phyloP scores from a whole-genome alignment of 1,140 invertebrate genomes.

The Gyrodactylus salaris region DNA sequence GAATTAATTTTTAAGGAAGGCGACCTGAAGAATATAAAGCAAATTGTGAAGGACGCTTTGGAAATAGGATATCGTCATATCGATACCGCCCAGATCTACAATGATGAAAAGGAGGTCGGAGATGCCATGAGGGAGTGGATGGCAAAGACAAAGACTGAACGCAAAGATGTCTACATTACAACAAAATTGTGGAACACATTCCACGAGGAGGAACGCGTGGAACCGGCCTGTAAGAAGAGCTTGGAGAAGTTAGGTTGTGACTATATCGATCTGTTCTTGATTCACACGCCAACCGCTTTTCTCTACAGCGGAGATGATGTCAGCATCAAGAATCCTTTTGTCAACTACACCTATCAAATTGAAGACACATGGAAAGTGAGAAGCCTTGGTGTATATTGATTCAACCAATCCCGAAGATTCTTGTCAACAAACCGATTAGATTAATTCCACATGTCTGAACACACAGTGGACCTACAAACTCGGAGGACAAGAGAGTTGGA shows the following conservation, averaged over 20 bases:
- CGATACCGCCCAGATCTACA: slow-evolving; percentile 5
- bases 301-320: background rate
- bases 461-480: too few relatives aligned
- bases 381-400: slow-evolving; percentile 55
- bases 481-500: too few relatives aligned
- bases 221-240: slow-evolving; percentile 26
- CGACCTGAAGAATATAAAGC: background rate
- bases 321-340: background rate
- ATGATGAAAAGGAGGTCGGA: slow-evolving; percentile 1
- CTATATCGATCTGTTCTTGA: slow-evolving; percentile 38
- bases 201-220: slow-evolving; percentile 27
- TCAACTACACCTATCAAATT: background rate
- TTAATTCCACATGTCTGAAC: too few relatives aligned
- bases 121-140: background rate
- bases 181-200: slow-evolving; percentile 30
- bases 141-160: background rate
- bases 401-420: slow-evolving; percentile 38
- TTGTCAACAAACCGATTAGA: slow-evolving; percentile 30
- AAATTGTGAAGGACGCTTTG: background rate
- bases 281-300: slow-evolving; percentile 38
- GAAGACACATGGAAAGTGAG: slow-evolving; percentile 20
- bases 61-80: slow-evolving; percentile 5
- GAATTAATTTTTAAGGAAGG: background rate
- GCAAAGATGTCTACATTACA: slow-evolving; percentile 7
- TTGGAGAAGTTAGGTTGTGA: slow-evolving; percentile 28